Base-by-base conservation (phyloP, 2,113 vertebrate species). In the Sorex fumeus region DNA sequence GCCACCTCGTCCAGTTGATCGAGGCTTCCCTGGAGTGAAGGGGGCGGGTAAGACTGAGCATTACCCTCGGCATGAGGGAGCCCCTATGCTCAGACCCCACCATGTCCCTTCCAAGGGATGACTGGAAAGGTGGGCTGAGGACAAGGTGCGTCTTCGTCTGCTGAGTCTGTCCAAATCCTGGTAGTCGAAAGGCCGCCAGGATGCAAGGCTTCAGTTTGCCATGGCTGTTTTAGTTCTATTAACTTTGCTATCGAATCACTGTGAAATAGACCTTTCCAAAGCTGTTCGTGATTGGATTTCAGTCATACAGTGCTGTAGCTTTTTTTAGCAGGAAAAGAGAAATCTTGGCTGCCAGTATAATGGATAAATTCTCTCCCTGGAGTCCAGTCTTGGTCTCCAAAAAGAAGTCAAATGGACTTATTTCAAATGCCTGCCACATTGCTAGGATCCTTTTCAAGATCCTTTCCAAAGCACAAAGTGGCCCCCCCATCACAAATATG, bases 1-100 rank as follows among this genome's bases (percentile, higher is more conserved):
- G 99, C 99, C 43, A 99, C 98, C 97, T 99, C 98, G 30, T 99
- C 99, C 97, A 99, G 97, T 96, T 98, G 98, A 75, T 99, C 99
- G n/a, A 99, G 98, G 94, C 98, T 98, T 96, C 98, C 98, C 99
- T 99, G 96, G 62, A 95, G 95, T 6, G 6, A 2, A 4, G 40
- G 18, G 19, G 77, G 62, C 74, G 86, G 57, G 57, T 12, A 36
- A 92, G 6, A 4, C 0, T 23, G 60, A 83, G 36, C 8, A 18
- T 93, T 34, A 90, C 3, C 50, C 50, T 75, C 15, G 3, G 67
- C 30, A 13, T 6, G 27, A 5, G 21, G 10, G 25, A 88, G 80
- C 40, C 71, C 64, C 79, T 15, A 1, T 3, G 16, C 21, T 43
- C 43, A 80, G 32, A 28, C 30, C 32, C 27, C 71, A 30, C 47